Percentiles rank a stretch among this genome's conserved stretches.
Conservation (phyloP, 2,113 vertebrate genomes). For the Actenoides hombroni region DNA sequence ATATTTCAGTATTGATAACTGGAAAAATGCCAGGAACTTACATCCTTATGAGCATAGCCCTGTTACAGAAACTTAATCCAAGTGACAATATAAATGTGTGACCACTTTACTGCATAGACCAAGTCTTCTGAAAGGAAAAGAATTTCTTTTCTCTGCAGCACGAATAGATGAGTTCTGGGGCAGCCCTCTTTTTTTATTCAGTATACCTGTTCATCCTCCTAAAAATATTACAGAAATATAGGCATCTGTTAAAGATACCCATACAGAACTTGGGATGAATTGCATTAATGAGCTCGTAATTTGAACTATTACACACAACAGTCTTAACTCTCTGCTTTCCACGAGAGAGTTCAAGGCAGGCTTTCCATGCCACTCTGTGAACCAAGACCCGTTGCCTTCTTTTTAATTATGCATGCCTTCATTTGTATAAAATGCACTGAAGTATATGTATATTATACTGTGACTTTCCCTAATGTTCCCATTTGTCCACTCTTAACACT, state of each 20-base stretch:
- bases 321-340: neutral
- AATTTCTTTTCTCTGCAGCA: neutral
- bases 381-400: neutral
- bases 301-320: neutral
- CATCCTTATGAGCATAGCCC: neutral
- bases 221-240: neutral
- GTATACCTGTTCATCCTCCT: neutral
- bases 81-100: constrained; percentile 28
- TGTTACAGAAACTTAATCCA: constrained; percentile 7
- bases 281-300: neutral
- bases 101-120: neutral
- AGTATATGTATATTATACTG: neutral
- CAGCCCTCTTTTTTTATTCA: neutral
- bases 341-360: neutral
- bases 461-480: neutral
- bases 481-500: neutral
- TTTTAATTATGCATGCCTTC: neutral
- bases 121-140: neutral
- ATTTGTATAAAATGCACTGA: neutral
- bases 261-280: neutral
- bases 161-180: neutral
- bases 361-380: neutral
- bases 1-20: constrained; percentile 14
- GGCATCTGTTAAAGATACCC: neutral
- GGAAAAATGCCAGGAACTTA: neutral